Conservation (phyloP, 2,113 vertebrate genomes). For the Conger conger region DNA sequence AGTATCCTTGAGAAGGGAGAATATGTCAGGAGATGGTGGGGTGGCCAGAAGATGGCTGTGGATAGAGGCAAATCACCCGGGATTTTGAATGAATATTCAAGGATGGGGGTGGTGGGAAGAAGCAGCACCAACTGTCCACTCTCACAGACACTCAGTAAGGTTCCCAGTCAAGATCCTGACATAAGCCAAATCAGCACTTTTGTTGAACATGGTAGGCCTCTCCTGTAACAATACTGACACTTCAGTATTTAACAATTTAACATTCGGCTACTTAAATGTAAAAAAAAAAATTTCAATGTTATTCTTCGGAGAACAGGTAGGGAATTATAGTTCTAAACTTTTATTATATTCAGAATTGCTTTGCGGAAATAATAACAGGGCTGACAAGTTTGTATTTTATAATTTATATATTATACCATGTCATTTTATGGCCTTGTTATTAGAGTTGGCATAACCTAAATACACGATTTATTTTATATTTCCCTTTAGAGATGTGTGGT, state of each 20-base stretch:
- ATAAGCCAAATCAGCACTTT: not conserved
- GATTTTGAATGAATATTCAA: too few relatives aligned
- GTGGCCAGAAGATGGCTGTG: too few relatives aligned
- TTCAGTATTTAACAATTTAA: not conserved
- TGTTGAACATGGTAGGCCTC: not conserved
- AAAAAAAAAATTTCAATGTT: not conserved
- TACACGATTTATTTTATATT: not conserved
- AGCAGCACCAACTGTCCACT: too few relatives aligned
- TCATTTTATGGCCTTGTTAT: not conserved
- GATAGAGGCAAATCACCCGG: not conserved
- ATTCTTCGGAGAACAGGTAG: not conserved
- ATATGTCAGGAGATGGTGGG: not conserved
- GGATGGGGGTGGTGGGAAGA: too few relatives aligned
- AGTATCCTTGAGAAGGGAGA: not conserved
- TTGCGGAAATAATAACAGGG: not conserved
- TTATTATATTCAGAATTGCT: not conserved
- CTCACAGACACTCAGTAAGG: too few relatives aligned
- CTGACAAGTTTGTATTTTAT: not conserved
- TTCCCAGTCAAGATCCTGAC: not conserved
- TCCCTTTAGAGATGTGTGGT: too few relatives aligned
- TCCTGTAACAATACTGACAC: conserved; percentile 15
- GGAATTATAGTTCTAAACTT: not conserved
- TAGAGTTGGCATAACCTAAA: not conserved
- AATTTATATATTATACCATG: not conserved
- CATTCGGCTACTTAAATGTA: not conserved